Base-by-base conservation (phyloP, 92 coral and sea anemone species). In the Meandrina meandrites region DNA sequence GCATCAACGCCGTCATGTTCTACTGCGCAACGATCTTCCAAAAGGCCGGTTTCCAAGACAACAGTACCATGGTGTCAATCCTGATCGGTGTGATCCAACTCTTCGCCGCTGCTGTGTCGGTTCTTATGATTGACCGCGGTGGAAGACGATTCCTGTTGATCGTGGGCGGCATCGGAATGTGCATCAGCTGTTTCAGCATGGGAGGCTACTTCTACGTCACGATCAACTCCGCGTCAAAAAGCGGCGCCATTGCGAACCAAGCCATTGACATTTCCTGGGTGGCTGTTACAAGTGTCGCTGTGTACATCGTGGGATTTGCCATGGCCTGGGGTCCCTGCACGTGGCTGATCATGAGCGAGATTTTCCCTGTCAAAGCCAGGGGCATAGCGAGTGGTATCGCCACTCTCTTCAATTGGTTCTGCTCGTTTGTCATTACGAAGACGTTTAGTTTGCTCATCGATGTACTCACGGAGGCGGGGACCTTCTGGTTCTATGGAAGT, bases 261-360 rank as follows among this genome's bases (percentile, higher is more conserved):
- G 78, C 77, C 28, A 50, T 76, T 30, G 93, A 89, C 21, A 64
- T 93, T 10, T 89, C 98, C 12, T 92, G 93, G 92, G 62, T 95
- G 37, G 94, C 99, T 0, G 91, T 97, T 9, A 87, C 96, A 22
- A 80, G 90, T 34, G 76, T 97, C 24, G 90, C 97, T 13, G 88
- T 95, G 16, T 97, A 91, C 53, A 97, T 97, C 67, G 92, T 91
- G n/a, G 98, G 93, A 1, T 97, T 97, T 88, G 94, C 93, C 8
- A 51, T 94, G 73, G 96, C 98, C 31, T 95, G 98, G 98, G 99
- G 99, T 10, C 98, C 99, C 19, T 92, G 95, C 78, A 94, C 99
- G 22, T 97, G 99, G 99, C 88, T 97, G 22, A 79, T 93, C 45
- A 97, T 97, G 98, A 93, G 98, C 56, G 99, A 97, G 94, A 67